Conservation (phyloP, 2,113 vertebrate genomes). For the Cyprinodon tularosa region DNA sequence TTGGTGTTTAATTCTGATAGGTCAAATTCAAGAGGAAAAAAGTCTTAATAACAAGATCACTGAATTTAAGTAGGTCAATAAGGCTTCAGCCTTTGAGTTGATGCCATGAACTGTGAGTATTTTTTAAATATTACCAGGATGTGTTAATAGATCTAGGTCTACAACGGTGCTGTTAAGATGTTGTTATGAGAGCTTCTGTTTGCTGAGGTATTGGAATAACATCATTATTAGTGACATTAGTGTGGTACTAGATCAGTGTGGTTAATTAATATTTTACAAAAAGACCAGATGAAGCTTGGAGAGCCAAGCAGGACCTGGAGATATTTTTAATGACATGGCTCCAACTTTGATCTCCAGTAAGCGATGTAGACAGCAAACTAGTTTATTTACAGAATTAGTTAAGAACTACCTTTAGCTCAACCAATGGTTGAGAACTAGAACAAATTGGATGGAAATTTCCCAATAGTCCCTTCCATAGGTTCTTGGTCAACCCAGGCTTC, state of each 20-base stretch:
- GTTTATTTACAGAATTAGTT: background rate
- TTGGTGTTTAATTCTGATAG: background rate
- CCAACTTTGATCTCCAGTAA: background rate
- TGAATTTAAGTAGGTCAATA: background rate
- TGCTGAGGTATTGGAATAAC: background rate
- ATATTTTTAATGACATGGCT: background rate
- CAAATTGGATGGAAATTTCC: too few species aligned
- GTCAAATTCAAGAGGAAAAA: background rate
- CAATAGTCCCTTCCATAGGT: too few species aligned
- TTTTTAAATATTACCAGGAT: background rate
- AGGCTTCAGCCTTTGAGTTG: background rate
- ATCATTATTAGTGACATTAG: background rate
- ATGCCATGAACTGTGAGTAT: background rate
- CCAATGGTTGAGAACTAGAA: too few species aligned
- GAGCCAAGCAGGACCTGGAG: background rate
- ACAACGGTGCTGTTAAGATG: background rate
- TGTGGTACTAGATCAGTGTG: background rate
- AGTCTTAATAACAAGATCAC: background rate
- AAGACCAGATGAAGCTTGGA: background rate
- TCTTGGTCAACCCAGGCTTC: too few species aligned
- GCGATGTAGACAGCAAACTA: background rate
- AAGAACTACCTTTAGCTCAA: too few species aligned
- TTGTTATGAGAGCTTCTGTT: background rate
- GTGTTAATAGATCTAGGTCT: background rate
- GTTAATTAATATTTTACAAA: background rate